These are phyloP conservation scores for Dorcus parallelipipedus DNA, from an alignment of 2,888 invertebrate genomes.

Conservation along the genomic window DNA sequence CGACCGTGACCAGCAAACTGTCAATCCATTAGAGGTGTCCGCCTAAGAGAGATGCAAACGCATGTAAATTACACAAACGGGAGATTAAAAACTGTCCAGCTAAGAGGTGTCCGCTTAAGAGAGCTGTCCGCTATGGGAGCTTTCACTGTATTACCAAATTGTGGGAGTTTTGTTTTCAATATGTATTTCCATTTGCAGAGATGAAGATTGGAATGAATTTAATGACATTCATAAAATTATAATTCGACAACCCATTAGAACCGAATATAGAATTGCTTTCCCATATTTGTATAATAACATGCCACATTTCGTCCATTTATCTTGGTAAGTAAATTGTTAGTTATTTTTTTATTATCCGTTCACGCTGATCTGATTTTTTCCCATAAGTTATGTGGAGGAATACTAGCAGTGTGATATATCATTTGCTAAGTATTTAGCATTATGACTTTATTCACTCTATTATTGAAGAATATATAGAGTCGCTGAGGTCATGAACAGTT, in stretches of 20 bases:
- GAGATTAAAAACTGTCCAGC: too few relatives aligned
- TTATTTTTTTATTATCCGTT: constrained; percentile 16
- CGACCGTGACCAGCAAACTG: too few relatives aligned
- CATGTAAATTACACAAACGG: too few relatives aligned
- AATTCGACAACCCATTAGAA: constrained; percentile 95
- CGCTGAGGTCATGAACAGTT: constrained; percentile 59
- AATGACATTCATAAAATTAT: constrained; percentile 99
- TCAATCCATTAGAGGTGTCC: too few relatives aligned
- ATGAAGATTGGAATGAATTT: constrained; percentile 99
- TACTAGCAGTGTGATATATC: constrained; percentile 60
- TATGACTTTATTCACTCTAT: constrained; percentile 55
- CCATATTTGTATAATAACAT: constrained; percentile 98
- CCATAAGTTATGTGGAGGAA: constrained; percentile 36
- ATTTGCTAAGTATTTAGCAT: constrained; percentile 22
- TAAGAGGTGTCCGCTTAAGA: too few relatives aligned
- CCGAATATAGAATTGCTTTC: constrained; percentile 99
- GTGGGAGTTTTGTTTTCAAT: neutral
- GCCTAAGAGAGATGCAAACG: too few relatives aligned
- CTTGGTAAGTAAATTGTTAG: constrained; percentile 71
- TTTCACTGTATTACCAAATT: neutral
- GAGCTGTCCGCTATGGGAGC: too few relatives aligned
- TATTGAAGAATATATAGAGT: constrained; percentile 49
- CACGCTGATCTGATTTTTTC: constrained; percentile 49
- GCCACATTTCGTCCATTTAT: constrained; percentile 97
- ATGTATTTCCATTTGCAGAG: constrained; percentile 53